Evolutionary conservation across 2,888 invertebrate species (phyloP).

Genomic region (Acanthococcus lagerstroemiae): DNA sequence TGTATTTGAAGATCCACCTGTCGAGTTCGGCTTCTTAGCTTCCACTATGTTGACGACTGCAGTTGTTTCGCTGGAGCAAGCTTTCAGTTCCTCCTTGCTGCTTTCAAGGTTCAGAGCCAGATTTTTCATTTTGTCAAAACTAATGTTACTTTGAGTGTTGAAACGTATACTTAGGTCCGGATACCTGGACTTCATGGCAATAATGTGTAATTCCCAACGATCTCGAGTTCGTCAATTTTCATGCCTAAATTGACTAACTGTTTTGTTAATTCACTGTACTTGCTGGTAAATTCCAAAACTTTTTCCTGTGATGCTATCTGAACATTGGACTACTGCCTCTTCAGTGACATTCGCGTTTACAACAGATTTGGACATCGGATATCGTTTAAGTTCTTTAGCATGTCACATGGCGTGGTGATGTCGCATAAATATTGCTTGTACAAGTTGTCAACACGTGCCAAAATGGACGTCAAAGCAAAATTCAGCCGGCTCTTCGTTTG

Average conservation of each 20-base stretch:
- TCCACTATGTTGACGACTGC: neutral
- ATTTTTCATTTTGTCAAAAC: neutral
- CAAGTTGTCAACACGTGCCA: neutral
- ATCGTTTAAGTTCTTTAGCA: neutral
- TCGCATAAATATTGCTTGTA: conserved; percentile 1
- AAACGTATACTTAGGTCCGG: neutral
- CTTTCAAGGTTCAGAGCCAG: neutral
- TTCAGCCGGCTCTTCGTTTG: neutral
- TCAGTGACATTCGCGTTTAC: neutral
- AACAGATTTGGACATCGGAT: neutral
- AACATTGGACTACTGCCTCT: neutral
- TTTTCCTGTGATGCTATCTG: neutral
- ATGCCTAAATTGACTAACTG: neutral
- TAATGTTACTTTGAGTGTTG: neutral
- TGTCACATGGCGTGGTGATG: neutral
- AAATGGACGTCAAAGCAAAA: neutral
- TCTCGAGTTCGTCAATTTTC: neutral
- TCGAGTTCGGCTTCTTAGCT: too few relatives aligned
- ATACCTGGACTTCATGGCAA: neutral
- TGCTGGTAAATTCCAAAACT: neutral
- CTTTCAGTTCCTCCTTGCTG: neutral
- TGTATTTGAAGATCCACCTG: neutral
- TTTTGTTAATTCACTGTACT: neutral
- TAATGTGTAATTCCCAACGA: neutral
- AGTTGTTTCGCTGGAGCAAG: neutral